Conservation (phyloP, 2,113 vertebrate genomes). For the Pimephales promelas region DNA sequence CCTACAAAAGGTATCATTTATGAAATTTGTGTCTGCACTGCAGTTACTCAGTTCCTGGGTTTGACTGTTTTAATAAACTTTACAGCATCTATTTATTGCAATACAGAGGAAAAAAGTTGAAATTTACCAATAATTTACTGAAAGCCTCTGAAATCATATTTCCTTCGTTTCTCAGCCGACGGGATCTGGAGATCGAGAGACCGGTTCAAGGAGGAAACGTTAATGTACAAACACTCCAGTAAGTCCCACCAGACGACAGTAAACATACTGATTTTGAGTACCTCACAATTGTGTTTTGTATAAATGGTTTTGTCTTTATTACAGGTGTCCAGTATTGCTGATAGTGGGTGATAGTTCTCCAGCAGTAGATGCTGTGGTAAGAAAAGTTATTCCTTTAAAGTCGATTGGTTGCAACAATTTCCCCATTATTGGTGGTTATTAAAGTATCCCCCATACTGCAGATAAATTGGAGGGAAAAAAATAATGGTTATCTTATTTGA, state of each 20-base stretch:
- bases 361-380: conserved; percentile 83
- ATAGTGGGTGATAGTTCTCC: conserved; percentile 88
- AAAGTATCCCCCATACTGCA: neutral
- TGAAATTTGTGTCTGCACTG: neutral
- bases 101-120: neutral
- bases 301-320: conserved; percentile 20
- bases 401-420: neutral
- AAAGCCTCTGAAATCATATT: neutral
- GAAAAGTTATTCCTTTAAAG: conserved; percentile 44
- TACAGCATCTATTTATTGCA: neutral
- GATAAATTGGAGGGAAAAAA: neutral
- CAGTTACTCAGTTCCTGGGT: neutral
- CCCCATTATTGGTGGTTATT: neutral
- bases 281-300: neutral
- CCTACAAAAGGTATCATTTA: conserved; percentile 83
- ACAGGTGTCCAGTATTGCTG: conserved; percentile 82
- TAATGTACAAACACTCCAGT: conserved; percentile 82
- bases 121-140: neutral
- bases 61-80: neutral
- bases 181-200: conserved; percentile 87
- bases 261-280: neutral
- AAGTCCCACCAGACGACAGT: conserved; percentile 20
- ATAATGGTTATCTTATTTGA: conserved; percentile 2
- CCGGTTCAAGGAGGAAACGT: conserved; percentile 79
- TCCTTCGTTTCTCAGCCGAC: conserved; percentile 69